Conservation (phyloP, 2,888 invertebrate species). For the Flexamia atlantica region DNA sequence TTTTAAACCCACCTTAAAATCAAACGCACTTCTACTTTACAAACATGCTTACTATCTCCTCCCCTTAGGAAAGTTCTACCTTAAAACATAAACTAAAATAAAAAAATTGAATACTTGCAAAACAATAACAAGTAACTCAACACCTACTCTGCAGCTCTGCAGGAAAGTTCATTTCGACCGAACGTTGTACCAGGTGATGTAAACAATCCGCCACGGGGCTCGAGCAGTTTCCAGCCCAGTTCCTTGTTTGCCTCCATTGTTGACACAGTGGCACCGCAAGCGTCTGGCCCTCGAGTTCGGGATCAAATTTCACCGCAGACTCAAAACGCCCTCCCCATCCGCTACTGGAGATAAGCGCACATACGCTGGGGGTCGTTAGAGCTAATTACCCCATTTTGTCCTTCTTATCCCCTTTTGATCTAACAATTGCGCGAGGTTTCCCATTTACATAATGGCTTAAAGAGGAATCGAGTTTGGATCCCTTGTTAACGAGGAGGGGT, state of each 20-base stretch:
- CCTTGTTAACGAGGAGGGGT: constrained; percentile 4
- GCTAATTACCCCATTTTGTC: constrained; percentile 34
- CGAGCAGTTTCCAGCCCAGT: neutral
- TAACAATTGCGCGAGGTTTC: constrained; percentile 18
- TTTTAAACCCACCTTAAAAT: too few relatives aligned
- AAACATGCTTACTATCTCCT: too few relatives aligned
- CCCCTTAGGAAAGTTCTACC: too few relatives aligned
- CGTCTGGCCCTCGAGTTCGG: neutral
- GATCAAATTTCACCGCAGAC: constrained; percentile 12
- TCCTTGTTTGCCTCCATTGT: neutral
- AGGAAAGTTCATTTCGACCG: too few relatives aligned
- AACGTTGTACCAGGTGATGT: too few relatives aligned
- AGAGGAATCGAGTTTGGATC: constrained; percentile 17
- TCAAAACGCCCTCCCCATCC: neutral
- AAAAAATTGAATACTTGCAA: too few relatives aligned
- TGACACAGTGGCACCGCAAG: neutral
- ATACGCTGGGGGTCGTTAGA: constrained; percentile 14
- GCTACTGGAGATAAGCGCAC: constrained; percentile 7
- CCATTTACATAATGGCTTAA: neutral
- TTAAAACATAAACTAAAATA: too few relatives aligned
- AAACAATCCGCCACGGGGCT: too few relatives aligned
- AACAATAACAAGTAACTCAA: too few relatives aligned
- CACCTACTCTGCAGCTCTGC: too few relatives aligned
- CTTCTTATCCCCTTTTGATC: constrained; percentile 24
- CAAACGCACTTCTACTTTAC: too few relatives aligned